phyloP scores from a whole-genome alignment of 2,797 vertebrate genomes.

The Gouania willdenowi region DNA sequence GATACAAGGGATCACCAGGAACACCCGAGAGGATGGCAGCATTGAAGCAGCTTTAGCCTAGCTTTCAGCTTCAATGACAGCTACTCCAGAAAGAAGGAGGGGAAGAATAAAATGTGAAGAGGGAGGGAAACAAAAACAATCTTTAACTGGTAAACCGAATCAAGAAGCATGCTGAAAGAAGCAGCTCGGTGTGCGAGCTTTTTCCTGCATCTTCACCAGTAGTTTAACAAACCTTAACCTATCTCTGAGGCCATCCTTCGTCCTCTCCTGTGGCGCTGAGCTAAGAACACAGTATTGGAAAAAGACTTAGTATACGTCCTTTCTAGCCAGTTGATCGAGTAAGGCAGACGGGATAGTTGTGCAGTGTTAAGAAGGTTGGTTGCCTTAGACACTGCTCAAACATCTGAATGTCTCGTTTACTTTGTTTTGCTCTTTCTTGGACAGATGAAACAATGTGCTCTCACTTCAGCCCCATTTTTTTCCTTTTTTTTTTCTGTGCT shows the following conservation, averaged over 20 bases:
- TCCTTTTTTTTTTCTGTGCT: constrained; percentile 13
- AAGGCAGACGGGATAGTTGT: constrained; percentile 13
- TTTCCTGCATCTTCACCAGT: constrained; percentile 50
- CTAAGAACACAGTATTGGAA: constrained; percentile 6
- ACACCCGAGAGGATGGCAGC: constrained; percentile 45
- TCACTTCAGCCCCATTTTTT: constrained; percentile 24
- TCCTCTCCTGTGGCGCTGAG: constrained; percentile 18
- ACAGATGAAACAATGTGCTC: constrained; percentile 34
- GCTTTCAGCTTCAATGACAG: constrained; percentile 61
- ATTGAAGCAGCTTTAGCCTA: constrained; percentile 43
- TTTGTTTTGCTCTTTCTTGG: constrained; percentile 12
- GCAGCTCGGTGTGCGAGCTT: constrained; percentile 67
- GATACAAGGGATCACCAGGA: constrained; percentile 45
- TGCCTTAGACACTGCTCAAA: constrained; percentile 14
- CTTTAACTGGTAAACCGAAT: constrained; percentile 59
- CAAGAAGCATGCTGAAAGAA: constrained; percentile 64
- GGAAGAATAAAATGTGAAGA: constrained; percentile 7
- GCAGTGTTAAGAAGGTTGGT: constrained; percentile 18
- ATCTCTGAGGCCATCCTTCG: constrained; percentile 27
- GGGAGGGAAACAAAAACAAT: constrained; percentile 17
- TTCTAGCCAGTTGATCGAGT: constrained; percentile 19
- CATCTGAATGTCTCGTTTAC: constrained; percentile 14
- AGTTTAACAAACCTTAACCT: too few species aligned
- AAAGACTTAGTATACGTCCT: constrained; percentile 11
- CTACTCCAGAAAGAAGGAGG: constrained; percentile 21